A percentile compares a stretch with the other conserved stretches of the same genome.
These are phyloP conservation scores for Dusona sp. DNA, from an alignment of 2,888 invertebrate genomes.

Conservation along the genomic window DNA sequence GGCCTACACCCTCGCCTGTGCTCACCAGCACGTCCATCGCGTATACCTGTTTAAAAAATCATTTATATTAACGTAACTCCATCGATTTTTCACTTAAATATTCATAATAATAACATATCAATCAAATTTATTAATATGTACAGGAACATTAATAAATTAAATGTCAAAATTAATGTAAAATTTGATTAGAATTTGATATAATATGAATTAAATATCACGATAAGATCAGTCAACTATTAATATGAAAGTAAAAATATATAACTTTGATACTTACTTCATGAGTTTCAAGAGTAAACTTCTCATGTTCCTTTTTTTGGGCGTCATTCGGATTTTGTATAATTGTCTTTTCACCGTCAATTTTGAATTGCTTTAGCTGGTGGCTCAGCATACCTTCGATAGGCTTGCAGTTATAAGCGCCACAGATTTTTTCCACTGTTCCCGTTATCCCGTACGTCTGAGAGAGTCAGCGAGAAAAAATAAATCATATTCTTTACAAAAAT, in stretches of 20 bases:
- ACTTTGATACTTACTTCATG: constrained; percentile 89
- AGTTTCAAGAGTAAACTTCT: constrained; percentile 97
- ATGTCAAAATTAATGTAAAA: too few relatives aligned
- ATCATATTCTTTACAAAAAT: neutral
- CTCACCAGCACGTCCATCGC: constrained; percentile 99
- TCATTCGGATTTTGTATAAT: constrained; percentile 99
- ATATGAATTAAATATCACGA: neutral
- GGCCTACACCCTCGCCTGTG: constrained; percentile 97
- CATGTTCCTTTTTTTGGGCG: constrained; percentile 98
- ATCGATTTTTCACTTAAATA: neutral
- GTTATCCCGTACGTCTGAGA: constrained; percentile 95
- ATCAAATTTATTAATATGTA: too few relatives aligned
- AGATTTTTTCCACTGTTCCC: constrained; percentile 96
- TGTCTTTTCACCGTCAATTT: constrained; percentile 99
- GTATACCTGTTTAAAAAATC: constrained; percentile 87
- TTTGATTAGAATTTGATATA: too few relatives aligned
- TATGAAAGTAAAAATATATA: neutral
- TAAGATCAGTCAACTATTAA: neutral
- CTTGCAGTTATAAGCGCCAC: constrained; percentile 97
- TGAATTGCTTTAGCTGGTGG: constrained; percentile 97
- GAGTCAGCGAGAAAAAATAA: constrained; percentile 66
- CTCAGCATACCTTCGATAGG: constrained; percentile 98
- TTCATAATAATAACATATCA: neutral
- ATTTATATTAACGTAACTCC: neutral
- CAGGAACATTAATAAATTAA: too few relatives aligned